phyloP scores from a whole-genome alignment of 2,888 invertebrate species.

The Entomobrya multifasciata region DNA sequence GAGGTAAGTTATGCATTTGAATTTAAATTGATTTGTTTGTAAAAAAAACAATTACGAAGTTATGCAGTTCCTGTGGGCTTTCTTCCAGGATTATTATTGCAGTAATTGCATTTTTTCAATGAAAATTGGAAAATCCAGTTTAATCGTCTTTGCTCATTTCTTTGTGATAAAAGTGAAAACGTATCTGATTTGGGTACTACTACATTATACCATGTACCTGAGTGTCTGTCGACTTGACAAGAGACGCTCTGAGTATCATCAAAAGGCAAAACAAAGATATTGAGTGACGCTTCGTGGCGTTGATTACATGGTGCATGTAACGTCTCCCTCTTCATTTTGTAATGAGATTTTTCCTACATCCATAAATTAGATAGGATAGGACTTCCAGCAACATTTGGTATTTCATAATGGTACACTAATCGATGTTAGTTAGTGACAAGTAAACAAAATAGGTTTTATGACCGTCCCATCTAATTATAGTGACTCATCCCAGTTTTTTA shows the following conservation, averaged over 20 bases:
- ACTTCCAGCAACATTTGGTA: neutral
- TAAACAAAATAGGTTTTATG: neutral
- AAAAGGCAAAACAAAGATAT: too few relatives aligned
- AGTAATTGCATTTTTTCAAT: neutral
- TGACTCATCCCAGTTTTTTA: neutral
- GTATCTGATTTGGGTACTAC: too few relatives aligned
- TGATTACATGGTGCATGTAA: too few relatives aligned
- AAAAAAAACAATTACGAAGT: neutral
- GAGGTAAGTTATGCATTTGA: conserved; percentile 54
- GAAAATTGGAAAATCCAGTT: neutral
- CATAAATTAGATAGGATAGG: neutral
- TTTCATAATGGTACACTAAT: too few relatives aligned
- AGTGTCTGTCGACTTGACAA: too few relatives aligned
- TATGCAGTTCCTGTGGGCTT: neutral
- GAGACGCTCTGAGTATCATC: too few relatives aligned
- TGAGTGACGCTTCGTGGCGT: too few relatives aligned
- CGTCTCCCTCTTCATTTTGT: neutral
- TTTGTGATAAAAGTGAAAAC: too few relatives aligned
- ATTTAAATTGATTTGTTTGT: neutral
- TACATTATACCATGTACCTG: too few relatives aligned
- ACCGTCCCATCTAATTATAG: too few relatives aligned
- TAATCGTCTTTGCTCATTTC: neutral
- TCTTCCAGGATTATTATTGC: neutral
- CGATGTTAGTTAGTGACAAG: neutral
- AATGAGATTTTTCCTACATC: neutral